Conservation (phyloP, 2,888 invertebrate genomes). For the Pollenia labialis region DNA sequence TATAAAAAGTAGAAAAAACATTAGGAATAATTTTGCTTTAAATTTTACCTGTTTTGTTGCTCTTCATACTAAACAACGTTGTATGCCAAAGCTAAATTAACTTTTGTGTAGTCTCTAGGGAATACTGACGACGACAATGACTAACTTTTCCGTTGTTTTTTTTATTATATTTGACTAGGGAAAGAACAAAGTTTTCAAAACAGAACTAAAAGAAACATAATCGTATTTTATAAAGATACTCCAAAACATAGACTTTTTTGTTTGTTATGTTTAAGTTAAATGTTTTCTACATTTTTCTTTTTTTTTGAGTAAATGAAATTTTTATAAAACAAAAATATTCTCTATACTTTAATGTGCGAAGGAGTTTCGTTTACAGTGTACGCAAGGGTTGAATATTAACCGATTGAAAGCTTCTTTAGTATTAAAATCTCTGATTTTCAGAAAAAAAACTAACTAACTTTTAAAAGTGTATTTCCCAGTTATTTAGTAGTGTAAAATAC, state of each 20-base stretch:
- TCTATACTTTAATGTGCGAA: too few relatives aligned
- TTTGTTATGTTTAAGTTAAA: not conserved
- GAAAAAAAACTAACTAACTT: too few relatives aligned
- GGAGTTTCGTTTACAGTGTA: too few relatives aligned
- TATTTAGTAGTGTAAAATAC: too few relatives aligned
- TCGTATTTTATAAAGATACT: conserved; percentile 10
- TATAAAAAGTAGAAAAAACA: not conserved
- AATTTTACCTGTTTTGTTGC: conserved; percentile 52
- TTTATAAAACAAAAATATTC: too few relatives aligned
- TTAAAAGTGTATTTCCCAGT: too few relatives aligned
- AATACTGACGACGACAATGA: conserved; percentile 43
- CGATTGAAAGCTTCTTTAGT: too few relatives aligned
- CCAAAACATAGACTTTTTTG: not conserved
- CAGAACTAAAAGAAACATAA: not conserved
- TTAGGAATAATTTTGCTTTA: conserved; percentile 32
- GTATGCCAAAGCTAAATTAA: conserved; percentile 68
- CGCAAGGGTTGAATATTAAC: too few relatives aligned
- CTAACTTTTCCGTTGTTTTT: conserved; percentile 38
- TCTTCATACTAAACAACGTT: conserved; percentile 31
- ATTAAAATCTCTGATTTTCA: too few relatives aligned
- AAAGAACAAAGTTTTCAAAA: conserved; percentile 21
- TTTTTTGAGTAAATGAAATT: too few relatives aligned
- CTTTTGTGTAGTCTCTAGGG: conserved; percentile 66
- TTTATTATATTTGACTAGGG: not conserved
- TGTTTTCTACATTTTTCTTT: not conserved